Evolutionary conservation across 2,888 invertebrate species (phyloP).

Genomic region (Suillia variegata): DNA sequence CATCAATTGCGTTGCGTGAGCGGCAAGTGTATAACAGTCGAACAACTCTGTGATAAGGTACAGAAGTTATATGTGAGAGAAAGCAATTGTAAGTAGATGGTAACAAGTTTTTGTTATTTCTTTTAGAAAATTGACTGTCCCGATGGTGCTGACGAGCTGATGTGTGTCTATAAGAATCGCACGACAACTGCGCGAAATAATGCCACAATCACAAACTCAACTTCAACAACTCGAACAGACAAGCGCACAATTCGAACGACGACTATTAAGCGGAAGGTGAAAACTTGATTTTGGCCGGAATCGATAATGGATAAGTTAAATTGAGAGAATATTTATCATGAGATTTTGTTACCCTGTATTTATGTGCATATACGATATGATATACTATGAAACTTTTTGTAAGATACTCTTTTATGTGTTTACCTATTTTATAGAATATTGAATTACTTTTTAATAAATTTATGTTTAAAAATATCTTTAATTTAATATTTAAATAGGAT

Average conservation of each 20-base stretch:
- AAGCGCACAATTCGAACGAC: slow-evolving; percentile 42
- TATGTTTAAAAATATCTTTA: neutral
- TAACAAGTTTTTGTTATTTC: neutral
- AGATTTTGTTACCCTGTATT: neutral
- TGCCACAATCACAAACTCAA: slow-evolving; percentile 20
- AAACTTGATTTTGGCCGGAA: slow-evolving; percentile 37
- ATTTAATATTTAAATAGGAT: neutral
- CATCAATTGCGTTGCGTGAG: slow-evolving; percentile 69
- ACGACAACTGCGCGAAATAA: slow-evolving; percentile 34
- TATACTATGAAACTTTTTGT: neutral
- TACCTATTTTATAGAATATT: slow-evolving; percentile 7
- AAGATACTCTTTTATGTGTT: slow-evolving; percentile 2
- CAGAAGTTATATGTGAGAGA: too few relatives aligned
- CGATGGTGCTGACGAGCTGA: slow-evolving; percentile 70
- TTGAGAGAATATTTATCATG: neutral
- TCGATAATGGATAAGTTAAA: neutral
- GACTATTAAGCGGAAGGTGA: slow-evolving; percentile 48
- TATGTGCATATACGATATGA: neutral
- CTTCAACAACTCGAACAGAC: slow-evolving; percentile 7
- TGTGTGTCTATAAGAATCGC: slow-evolving; percentile 65
- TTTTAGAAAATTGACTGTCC: slow-evolving; percentile 64
- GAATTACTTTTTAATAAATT: slow-evolving; percentile 3
- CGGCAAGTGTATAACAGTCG: slow-evolving; percentile 69
- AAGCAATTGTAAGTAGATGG: neutral
- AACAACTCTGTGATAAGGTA: slow-evolving; percentile 67